Evolutionary conservation across 2,888 invertebrate species (phyloP), one percentile per base, ranked within the genome.

Genomic region (Machimus atricapillus): DNA sequence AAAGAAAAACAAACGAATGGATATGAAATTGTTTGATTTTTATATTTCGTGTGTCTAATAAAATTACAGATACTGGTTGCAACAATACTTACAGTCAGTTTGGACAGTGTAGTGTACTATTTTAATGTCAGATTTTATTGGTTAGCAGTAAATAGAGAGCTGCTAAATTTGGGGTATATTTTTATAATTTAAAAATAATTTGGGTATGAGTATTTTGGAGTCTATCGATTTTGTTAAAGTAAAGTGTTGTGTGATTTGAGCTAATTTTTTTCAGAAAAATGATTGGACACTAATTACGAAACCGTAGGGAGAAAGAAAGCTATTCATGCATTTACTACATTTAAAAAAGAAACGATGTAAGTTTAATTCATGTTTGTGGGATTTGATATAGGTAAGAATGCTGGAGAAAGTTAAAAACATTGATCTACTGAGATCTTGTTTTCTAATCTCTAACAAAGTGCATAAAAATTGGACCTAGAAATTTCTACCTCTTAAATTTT

Each of bases 21-120:
- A 74, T 43, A 23, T 74, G n/a, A 74, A 85, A 43, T 85, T 85
- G 31, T 73, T 79, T 79, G 27, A 79, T 52, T 52, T 46, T 16
- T 79, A 79, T 79, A 79, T 79, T 79, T 79, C 79, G 52, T 56
- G 79, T 79, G 46, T 34, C 23, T 79, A 46, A 16, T 19, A 78
- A 27, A 27, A 66, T 66, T 52, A 79, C 46, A 40, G 27, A 23
- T 52, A 79, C 31, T 79, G 46, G 52, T 23, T 79, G 40, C n/a
- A 83, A 58, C 37, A 83, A 83, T 83, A 83, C 58, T 66, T 83
- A 66, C 82, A 66, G 19, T 83, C 31, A 40, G 4, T 58, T 66
- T 66, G 37, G 16, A 27, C 12, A 23, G 66, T 19, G 66, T 66
- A 27, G 27, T 66, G 66, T 66, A 66, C 12, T 23, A 66, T 19